Percentiles rank a stretch among this genome's conserved stretches.
These are phyloP conservation scores for Matsumyia berberina DNA, from an alignment of 2,888 invertebrate species.

Conservation along the genomic window DNA sequence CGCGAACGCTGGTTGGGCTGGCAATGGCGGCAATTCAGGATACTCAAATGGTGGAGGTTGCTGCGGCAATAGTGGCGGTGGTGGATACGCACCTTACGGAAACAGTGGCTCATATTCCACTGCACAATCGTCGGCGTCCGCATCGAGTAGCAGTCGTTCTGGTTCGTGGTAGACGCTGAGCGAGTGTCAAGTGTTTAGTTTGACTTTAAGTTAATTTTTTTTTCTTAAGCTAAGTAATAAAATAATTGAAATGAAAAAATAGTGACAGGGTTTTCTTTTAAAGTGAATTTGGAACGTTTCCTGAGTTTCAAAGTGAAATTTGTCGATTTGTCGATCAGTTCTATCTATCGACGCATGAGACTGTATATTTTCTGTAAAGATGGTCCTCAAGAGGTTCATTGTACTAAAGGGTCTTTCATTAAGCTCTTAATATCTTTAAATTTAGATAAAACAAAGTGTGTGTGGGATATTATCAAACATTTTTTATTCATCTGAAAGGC, in stretches of 20 bases:
- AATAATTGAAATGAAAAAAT: constrained; percentile 8
- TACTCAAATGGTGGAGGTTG: constrained; percentile 44
- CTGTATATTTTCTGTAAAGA: too few species aligned
- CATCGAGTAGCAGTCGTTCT: constrained; percentile 55
- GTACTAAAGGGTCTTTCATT: too few species aligned
- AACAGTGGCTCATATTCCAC: constrained; percentile 46
- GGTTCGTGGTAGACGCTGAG: constrained; percentile 56
- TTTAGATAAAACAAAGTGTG: too few species aligned
- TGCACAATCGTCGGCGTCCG: constrained; percentile 59
- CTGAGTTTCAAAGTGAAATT: too few species aligned
- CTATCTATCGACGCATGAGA: too few species aligned
- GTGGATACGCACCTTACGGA: constrained; percentile 23
- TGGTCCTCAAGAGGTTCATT: too few species aligned
- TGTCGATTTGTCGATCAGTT: too few species aligned
- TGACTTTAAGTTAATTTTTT: neutral
- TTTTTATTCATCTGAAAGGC: too few species aligned
- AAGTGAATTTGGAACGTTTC: too few species aligned
- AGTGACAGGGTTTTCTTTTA: neutral
- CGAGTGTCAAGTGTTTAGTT: constrained; percentile 5
- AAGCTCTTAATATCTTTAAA: too few species aligned
- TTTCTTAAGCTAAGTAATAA: constrained; percentile 11
- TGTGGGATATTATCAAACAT: too few species aligned
- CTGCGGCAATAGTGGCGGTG: constrained; percentile 29
- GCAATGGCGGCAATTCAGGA: constrained; percentile 46
- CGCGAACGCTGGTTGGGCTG: constrained; percentile 34